Evolutionary conservation across 2,888 invertebrate species (phyloP), one percentile per base, ranked within the genome.

Genomic region (Trachelus iudaicus): DNA sequence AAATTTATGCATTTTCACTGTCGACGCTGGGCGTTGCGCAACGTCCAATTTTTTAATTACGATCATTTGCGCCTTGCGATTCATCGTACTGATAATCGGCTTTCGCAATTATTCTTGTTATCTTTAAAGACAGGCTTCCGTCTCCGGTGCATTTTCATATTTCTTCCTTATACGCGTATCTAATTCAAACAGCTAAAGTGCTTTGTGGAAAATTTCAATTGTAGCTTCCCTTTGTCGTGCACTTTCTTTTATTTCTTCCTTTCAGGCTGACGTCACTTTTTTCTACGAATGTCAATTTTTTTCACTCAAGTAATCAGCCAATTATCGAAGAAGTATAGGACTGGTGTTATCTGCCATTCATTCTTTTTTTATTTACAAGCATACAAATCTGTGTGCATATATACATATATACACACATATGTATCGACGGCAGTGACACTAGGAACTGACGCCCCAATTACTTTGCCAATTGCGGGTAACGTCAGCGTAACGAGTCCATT

Each of bases 401-500:
- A 4, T 13, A 35, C 2, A 11, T 34, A 34, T 34, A 3, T 35
- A 12, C 11, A 12, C 3, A 12, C 11, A 12, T 12, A 12, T 35
- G 3, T 35, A 35, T 12, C 37, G 15, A 13, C 37, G 37, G 13
- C 37, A 11, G 40, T 11, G 35, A 23, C 56, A 23, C 15, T n/a
- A 76, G 81, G 76, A 79, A 56, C 77, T 77, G 79, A 81, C 76
- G 79, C 81, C 85, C 87, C 86, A 90, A 90, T 90, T 88, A 90
- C 89, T 89, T 89, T 86, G 82, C 87, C 88, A 88, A 90, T 88
- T 89, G 89, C 89, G 87, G 85, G 56, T 56, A 56, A 56, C 23
- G 56, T 56, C 56, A 23, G 87, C 86, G 87, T 85, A 81, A 88
- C 87, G 84, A 84, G 84, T 86, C 86, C 88, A 90, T 90, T 90